phyloP scores from a whole-genome alignment of 1,140 invertebrate species.

The Holcopasites calliopsidis region DNA sequence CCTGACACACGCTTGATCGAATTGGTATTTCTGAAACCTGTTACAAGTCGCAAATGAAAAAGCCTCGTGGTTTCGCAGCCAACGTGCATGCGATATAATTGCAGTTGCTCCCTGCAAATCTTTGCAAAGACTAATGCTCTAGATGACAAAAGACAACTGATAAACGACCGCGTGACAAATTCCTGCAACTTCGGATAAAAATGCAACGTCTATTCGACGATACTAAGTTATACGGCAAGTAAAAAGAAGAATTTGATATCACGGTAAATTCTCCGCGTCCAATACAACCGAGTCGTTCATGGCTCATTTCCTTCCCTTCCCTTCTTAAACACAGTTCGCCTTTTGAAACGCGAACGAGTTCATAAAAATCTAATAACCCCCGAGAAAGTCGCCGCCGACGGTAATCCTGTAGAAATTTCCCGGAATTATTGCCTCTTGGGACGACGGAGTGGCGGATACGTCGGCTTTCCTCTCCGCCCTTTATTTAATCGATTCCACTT shows the following conservation, averaged over 20 bases:
- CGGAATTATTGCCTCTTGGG: background rate
- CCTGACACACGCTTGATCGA: background rate
- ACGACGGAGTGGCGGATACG: background rate
- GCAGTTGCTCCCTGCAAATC: too few species aligned
- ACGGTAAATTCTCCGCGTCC: background rate
- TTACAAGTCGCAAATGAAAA: background rate
- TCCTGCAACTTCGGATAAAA: background rate
- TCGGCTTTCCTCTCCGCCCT: background rate
- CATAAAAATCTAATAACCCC: constrained; percentile 29
- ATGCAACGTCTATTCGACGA: background rate
- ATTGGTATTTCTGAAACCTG: constrained; percentile 1
- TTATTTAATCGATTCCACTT: constrained; percentile 14
- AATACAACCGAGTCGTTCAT: constrained; percentile 13
- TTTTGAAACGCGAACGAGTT: background rate
- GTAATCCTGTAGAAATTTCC: background rate
- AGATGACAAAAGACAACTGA: too few species aligned
- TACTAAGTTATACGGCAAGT: background rate
- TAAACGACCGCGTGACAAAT: too few species aligned
- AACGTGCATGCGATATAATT: background rate
- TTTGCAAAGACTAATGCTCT: background rate
- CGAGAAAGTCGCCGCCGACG: background rate
- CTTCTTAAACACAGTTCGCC: background rate
- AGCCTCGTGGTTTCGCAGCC: background rate
- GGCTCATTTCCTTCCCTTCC: background rate
- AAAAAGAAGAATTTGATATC: background rate